phyloP scores from a whole-genome alignment of 2,797 vertebrate species.

The Rhynchotus rufescens region DNA sequence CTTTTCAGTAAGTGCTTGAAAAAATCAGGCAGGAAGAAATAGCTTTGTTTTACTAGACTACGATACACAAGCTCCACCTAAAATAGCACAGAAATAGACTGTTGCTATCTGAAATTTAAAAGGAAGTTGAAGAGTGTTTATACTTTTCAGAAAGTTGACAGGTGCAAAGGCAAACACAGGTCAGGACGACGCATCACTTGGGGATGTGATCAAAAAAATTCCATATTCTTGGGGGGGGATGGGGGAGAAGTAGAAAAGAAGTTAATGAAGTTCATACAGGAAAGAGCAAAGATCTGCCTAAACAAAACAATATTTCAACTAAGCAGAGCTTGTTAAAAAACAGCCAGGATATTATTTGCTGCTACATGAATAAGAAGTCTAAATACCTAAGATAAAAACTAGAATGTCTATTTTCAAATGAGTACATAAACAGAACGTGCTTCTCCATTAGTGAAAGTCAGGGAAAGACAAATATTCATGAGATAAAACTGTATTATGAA shows the following conservation, averaged over 20 bases:
- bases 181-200: neutral
- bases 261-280: neutral
- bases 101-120: neutral
- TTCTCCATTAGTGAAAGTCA: neutral
- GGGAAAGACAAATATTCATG: neutral
- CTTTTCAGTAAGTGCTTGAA: neutral
- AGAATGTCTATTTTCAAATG: neutral
- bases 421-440: neutral
- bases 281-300: slow-evolving; percentile 4
- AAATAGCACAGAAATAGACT: neutral
- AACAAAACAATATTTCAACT: neutral
- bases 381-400: neutral
- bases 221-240: neutral
- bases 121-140: neutral
- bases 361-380: neutral
- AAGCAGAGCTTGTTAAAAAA: neutral
- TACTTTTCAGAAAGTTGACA: neutral
- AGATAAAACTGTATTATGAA: neutral
- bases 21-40: neutral
- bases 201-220: neutral
- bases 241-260: neutral
- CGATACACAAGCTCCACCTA: neutral
- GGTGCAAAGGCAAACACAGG: neutral
- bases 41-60: neutral
- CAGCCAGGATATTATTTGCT: neutral